Conservation (phyloP, 92 coral and sea anemone species). For the Bergia puertoricense region DNA sequence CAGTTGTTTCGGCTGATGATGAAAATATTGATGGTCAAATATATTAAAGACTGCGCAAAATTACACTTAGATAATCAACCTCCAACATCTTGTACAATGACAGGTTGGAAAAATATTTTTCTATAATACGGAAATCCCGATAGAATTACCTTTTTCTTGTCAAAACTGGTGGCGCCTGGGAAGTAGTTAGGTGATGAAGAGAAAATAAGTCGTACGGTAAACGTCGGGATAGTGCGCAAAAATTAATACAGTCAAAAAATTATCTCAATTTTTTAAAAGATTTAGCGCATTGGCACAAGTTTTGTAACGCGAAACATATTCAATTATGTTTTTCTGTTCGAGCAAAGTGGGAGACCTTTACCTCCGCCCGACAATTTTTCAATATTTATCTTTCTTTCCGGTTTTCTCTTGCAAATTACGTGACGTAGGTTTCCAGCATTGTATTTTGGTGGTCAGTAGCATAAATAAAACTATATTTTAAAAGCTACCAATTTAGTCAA, state of each 20-base stretch:
- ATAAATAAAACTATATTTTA: neutral
- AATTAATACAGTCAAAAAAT: neutral
- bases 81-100: neutral
- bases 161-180: slow-evolving; percentile 2
- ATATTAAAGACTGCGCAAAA: neutral
- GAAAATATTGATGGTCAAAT: neutral
- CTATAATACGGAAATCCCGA: slow-evolving; percentile 26
- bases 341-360: neutral
- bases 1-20: neutral
- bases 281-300: neutral
- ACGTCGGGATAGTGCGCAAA: neutral
- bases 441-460: neutral
- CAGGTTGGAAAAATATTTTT: slow-evolving; percentile 3
- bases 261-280: neutral
- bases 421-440: neutral
- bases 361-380: neutral
- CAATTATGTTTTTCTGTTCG: neutral
- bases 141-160: neutral
- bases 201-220: neutral
- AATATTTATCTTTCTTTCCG: slow-evolving; percentile 18
- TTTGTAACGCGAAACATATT: neutral
- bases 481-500: neutral
- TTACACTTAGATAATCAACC: neutral
- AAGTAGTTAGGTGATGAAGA: neutral
- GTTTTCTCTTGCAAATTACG: neutral